Evolutionary conservation across 2,113 vertebrate genomes (phyloP), one percentile per base, ranked within the genome.

Genomic region (Hemiprocne comata): DNA sequence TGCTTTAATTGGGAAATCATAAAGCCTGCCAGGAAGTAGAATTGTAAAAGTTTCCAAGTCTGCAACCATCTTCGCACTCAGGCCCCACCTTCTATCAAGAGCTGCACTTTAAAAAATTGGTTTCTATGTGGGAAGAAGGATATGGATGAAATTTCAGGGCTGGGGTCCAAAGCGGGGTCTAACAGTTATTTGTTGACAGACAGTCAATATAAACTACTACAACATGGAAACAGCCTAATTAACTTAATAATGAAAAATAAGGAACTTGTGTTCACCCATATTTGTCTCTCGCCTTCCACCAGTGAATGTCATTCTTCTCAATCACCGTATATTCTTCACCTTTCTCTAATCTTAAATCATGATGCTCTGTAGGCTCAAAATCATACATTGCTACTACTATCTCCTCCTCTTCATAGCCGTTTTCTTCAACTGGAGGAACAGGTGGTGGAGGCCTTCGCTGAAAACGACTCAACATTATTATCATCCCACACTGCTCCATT

Each of bases 321-420:
- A 99, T n/a, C 66, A 99, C 97, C 25, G 98, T 95, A 69, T 99
- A 99, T 95, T 99, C 99, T 87, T 97, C 97, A 15, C 99, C 99
- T 88, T 97, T 98, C 64, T 98, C 97, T 91, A 99, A 94, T 29
- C 96, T 96, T 87, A 99, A 98, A 92, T 99, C 99, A 38, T 99
- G 99, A 15, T 97, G 73, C 85, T 99, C 99, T 18, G 97, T 95
- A 3, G 98, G 98, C 7, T 98, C 95, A 90, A 99, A 99, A 94
- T 99, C 98, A 85, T 99, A 99, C 97, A 99, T 98, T 5, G 99
- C 99, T 31, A 99, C 98, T 67, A 99, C 99, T 38, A 98, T 90
- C 86, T 98, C 98, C 3, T 97, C 92, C 46, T 98, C 98, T 69
- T 98, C 97, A 3, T 82, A 97, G 17, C 96, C 97, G 36, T 96